Evolutionary conservation across 2,797 vertebrate species (phyloP).

Genomic region (Phaenicophaeus curvirostris): DNA sequence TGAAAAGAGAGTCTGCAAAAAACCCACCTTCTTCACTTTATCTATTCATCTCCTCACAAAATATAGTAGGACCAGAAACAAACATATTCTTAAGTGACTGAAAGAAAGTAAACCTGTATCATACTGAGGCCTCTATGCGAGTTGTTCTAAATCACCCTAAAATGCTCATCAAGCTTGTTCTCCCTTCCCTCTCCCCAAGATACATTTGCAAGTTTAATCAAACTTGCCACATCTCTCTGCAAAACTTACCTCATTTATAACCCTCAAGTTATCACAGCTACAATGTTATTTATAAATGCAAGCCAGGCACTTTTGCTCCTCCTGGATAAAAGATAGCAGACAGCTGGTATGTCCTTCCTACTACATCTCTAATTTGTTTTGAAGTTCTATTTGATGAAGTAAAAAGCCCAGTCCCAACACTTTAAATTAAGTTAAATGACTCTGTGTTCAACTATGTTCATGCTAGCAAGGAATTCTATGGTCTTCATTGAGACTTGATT

Average conservation of each 20-base stretch:
- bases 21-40: background rate
- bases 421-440: constrained; percentile 60
- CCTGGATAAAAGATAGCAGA: constrained; percentile 9
- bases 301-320: background rate
- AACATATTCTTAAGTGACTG: background rate
- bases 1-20: background rate
- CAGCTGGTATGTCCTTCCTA: background rate
- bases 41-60: background rate
- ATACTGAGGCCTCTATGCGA: background rate
- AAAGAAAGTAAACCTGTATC: background rate
- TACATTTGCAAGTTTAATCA: background rate
- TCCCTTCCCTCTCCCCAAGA: too few relatives aligned
- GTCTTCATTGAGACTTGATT: constrained; percentile 58
- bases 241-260: background rate
- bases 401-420: constrained; percentile 36
- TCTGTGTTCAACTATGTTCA: constrained; percentile 38
- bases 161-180: accelerated
- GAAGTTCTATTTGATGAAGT: constrained; percentile 31
- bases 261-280: background rate
- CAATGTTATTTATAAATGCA: background rate
- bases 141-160: background rate
- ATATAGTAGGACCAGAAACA: background rate
- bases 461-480: constrained; percentile 29
- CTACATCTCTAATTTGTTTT: constrained; percentile 36
- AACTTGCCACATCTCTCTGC: background rate